A percentile compares a stretch with the other conserved stretches of the same genome.
phyloP scores from a whole-genome alignment of 2,113 vertebrate species.

The Oxyruncus cristatus region DNA sequence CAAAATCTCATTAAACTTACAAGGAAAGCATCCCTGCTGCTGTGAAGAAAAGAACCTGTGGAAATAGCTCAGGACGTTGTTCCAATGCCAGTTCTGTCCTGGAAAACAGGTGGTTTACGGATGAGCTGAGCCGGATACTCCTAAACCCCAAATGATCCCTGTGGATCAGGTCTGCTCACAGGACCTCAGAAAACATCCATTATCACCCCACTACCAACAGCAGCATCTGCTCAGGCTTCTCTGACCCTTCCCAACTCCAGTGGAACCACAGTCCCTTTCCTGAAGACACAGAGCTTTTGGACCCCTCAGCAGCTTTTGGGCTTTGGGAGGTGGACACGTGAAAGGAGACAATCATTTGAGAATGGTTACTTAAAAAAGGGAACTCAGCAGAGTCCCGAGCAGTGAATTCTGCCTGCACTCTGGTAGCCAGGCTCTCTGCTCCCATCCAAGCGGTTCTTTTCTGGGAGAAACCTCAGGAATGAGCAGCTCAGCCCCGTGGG shows the following conservation, averaged over 20 bases:
- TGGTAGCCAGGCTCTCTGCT: neutral
- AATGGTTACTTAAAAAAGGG: neutral
- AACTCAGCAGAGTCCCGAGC: neutral
- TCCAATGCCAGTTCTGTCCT: neutral
- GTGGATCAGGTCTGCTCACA: neutral
- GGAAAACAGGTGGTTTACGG: neutral
- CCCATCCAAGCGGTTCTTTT: neutral
- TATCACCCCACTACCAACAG: neutral
- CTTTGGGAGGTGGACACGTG: accelerated
- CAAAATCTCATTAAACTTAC: neutral
- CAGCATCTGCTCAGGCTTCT: neutral
- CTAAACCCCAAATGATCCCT: neutral
- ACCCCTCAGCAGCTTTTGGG: neutral
- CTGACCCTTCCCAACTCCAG: neutral
- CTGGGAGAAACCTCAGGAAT: neutral
- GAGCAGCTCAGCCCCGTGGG: accelerated
- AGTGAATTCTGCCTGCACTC: neutral
- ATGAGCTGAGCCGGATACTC: neutral
- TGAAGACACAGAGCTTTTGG: neutral
- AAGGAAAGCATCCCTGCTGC: accelerated
- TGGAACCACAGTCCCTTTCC: neutral
- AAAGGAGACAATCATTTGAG: neutral
- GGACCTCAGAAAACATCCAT: accelerated
- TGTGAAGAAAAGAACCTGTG: neutral
- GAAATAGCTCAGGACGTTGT: accelerated